Evolutionary conservation across 1,140 invertebrate species (phyloP), one percentile per base, ranked within the genome.

Genomic region (Drosophila nebulosa): DNA sequence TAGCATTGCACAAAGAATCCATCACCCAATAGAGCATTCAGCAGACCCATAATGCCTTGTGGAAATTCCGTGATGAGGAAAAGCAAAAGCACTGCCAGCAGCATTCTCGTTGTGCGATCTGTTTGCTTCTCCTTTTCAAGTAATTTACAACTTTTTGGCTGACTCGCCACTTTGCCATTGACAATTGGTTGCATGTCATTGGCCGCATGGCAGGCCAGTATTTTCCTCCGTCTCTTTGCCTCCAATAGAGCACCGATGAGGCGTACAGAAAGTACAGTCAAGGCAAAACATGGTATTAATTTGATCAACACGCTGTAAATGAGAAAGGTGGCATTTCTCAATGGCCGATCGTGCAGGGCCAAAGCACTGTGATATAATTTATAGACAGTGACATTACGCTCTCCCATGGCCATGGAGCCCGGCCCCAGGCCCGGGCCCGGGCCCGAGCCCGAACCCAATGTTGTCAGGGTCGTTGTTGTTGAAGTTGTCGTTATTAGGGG

Each of bases 101-200:
- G 92, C 98, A 99, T 99, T 24, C 95, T 93, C 0, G 98, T 99
- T 0, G 98, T 99, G 18, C 97, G 94, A 91, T 98, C 97, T 4
- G 96, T 96, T 78, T 96, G 95, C 51, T 94, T 94, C 64, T 95
- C 94, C 67, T 95, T 95, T 68, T 94, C 94, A 42, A 92, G 18
- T 9, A 91, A 65, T 67, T 92, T 91, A 52, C 91, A 90, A 56
- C 93, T 93, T 66, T 92, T 92, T 42, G 91, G 92, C 27, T 92
- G 85, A 10, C 85, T 91, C 4, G 91, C 84, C 3, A 86, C 74
- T 26, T 92, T 92, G 5, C 80, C 89, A 64, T 89, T 92, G 14
- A 83, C 91, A 64, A 91, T 92, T 9, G 83, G 84, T 65, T 92
- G 91, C 27, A 94, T 92, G 64, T 93, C 93, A 55, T 84, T 90